These are phyloP conservation scores for Labeo rohita DNA, from an alignment of 2,113 vertebrate genomes.

Conservation along the genomic window DNA sequence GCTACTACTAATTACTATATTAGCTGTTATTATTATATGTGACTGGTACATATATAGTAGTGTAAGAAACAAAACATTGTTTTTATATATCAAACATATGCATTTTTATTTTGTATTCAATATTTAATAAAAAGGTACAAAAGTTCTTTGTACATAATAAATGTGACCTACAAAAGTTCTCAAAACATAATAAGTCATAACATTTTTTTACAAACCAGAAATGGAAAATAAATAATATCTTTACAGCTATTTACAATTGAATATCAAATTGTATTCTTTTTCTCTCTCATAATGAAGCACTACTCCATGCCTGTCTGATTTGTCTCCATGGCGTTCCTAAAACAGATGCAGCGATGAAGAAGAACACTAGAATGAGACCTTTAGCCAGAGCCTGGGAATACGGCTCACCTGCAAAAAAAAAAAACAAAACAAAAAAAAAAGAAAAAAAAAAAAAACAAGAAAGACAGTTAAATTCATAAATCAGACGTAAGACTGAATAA, in stretches of 20 bases:
- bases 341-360: slow-evolving; percentile 75
- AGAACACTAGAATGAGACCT: slow-evolving; percentile 80
- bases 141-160: background rate
- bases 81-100: background rate
- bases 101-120: background rate
- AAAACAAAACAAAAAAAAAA: too few relatives aligned
- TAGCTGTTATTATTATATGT: background rate
- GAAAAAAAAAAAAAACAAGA: background rate
- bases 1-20: background rate
- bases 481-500: background rate
- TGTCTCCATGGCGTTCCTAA: slow-evolving; percentile 80
- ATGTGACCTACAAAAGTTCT: background rate
- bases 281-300: slow-evolving; percentile 17
- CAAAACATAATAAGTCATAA: slow-evolving; percentile 1
- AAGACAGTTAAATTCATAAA: background rate
- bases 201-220: background rate
- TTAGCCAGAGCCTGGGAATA: slow-evolving; percentile 84
- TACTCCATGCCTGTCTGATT: slow-evolving; percentile 71
- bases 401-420: slow-evolving; percentile 80
- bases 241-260: background rate
- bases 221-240: background rate
- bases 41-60: background rate
- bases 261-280: background rate
- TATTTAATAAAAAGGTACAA: background rate
- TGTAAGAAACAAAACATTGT: background rate